phyloP scores from a whole-genome alignment of 2,888 invertebrate genomes.

The Plagodis pulveraria region DNA sequence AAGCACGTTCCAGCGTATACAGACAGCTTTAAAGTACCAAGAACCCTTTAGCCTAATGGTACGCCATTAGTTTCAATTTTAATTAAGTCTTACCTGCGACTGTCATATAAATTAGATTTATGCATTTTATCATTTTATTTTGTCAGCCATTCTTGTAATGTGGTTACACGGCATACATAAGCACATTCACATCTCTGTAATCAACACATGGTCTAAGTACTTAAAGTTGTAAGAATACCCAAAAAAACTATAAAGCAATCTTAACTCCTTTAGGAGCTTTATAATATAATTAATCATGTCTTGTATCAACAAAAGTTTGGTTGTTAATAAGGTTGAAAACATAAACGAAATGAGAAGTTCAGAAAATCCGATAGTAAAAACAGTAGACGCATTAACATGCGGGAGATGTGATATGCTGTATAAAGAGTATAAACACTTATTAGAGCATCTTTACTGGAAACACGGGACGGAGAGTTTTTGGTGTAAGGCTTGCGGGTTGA shows the following conservation, averaged over 20 bases:
- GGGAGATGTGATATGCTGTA: slow-evolving; percentile 59
- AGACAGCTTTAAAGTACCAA: slow-evolving; percentile 3
- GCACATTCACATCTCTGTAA: too few relatives aligned
- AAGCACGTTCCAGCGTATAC: too few relatives aligned
- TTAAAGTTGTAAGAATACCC: too few relatives aligned
- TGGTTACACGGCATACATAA: too few relatives aligned
- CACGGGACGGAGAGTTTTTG: slow-evolving; percentile 66
- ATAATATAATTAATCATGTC: slow-evolving; percentile 18
- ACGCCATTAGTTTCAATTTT: slow-evolving; percentile 7
- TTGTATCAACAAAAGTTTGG: slow-evolving; percentile 39
- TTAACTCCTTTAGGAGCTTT: too few relatives aligned
- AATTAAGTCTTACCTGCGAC: neutral
- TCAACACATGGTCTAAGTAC: too few relatives aligned
- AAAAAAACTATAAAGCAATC: too few relatives aligned
- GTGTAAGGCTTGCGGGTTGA: slow-evolving; percentile 58
- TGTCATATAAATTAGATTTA: slow-evolving; percentile 6
- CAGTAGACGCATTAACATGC: slow-evolving; percentile 49
- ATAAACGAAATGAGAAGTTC: slow-evolving; percentile 44
- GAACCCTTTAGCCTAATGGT: slow-evolving; percentile 11
- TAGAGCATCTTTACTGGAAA: slow-evolving; percentile 70
- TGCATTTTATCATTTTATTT: neutral
- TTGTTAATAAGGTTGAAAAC: slow-evolving; percentile 38
- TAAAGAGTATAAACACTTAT: slow-evolving; percentile 56
- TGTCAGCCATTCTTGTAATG: too few relatives aligned
- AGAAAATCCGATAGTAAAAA: slow-evolving; percentile 40